phyloP scores from a whole-genome alignment of 2,113 vertebrate genomes.

The Polypterus senegalus region DNA sequence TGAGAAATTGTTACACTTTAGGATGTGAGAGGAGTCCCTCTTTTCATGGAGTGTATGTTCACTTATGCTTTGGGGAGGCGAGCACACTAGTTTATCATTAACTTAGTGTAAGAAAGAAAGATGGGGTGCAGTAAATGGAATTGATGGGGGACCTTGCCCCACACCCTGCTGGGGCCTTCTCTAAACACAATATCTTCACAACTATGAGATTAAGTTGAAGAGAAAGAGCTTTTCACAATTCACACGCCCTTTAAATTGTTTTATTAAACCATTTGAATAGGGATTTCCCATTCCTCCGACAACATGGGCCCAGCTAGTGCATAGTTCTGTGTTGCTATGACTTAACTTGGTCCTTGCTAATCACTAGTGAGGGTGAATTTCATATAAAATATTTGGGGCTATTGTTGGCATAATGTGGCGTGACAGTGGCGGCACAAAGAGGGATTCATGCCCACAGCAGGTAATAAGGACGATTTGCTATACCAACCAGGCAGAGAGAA shows the following conservation, averaged over 20 bases:
- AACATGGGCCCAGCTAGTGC: conserved; percentile 71
- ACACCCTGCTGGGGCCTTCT: conserved; percentile 72
- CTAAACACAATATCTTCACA: conserved; percentile 86
- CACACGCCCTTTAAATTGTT: conserved; percentile 98
- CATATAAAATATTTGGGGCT: conserved; percentile 93
- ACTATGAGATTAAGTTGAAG: conserved; percentile 96
- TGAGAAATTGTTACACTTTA: conserved; percentile 86
- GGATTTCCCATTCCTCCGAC: conserved; percentile 86
- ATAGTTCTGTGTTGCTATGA: conserved; percentile 99
- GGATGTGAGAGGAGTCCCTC: conserved; percentile 64
- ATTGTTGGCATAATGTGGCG: conserved; percentile 84
- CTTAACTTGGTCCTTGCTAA: conserved; percentile 93
- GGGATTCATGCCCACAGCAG: conserved; percentile 91
- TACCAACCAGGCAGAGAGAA: conserved; percentile 55
- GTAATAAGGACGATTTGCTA: conserved; percentile 79
- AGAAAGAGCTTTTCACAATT: conserved; percentile 92
- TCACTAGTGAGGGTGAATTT: conserved; percentile 93
- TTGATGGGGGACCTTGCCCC: conserved; percentile 81
- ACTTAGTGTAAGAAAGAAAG: conserved; percentile 68
- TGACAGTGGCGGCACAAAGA: conserved; percentile 91
- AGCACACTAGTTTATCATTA: conserved; percentile 86
- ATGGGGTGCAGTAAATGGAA: conserved; percentile 72
- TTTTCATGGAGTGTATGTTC: conserved; percentile 71
- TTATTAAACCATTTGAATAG: conserved; percentile 93
- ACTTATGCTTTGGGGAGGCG: conserved; percentile 64